Evolutionary conservation across 2,888 invertebrate genomes (phyloP), one percentile per base, ranked within the genome.

Genomic region (Philhelius pedissequus): DNA sequence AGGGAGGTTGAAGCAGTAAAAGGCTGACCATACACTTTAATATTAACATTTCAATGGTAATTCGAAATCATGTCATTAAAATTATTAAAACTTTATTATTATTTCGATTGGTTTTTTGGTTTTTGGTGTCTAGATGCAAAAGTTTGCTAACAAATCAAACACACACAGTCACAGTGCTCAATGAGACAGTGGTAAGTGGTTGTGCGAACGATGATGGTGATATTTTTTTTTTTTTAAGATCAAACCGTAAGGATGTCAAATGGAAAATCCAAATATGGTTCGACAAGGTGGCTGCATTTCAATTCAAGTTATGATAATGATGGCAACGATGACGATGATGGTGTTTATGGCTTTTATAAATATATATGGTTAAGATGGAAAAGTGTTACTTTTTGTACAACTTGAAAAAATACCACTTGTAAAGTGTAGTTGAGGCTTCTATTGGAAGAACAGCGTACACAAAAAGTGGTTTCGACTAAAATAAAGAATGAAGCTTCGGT

Each of bases 381-480:
- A 54, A 69, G 54, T 75, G 43, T 62, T 58, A 48, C 30, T 45
- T 62, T 52, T 40, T 43, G 6, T 58, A 27, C 22, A 54, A 20
- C 27, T 20, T n/a, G n/a, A n/a, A n/a, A n/a, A 48, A 69, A 56
- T 69, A 58, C 50, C 76, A 58, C 43, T 50, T 58, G 56, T 22
- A 7, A n/a, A 11, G n/a, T n/a, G n/a, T 18, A 45, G 22, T 48
- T 52, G 81, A 15, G 66, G 8, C 11, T 48, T 11, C 70, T 66
- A 70, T 71, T 76, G 81, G 81, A 11, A 76, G 54, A 64, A 56
- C 79, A 80, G 68, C 62, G 52, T 56, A 52, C 66, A 27, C 9
- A 15, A 15, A 43, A 25, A 76, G 69, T 76, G 6, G 60, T n/a
- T 62, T 50, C 45, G 20, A 45, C 76, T 43, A 7, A 43, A 76